These are phyloP conservation scores for Microtus richardsoni DNA, from an alignment of 2,113 vertebrate genomes.

Conservation along the genomic window DNA sequence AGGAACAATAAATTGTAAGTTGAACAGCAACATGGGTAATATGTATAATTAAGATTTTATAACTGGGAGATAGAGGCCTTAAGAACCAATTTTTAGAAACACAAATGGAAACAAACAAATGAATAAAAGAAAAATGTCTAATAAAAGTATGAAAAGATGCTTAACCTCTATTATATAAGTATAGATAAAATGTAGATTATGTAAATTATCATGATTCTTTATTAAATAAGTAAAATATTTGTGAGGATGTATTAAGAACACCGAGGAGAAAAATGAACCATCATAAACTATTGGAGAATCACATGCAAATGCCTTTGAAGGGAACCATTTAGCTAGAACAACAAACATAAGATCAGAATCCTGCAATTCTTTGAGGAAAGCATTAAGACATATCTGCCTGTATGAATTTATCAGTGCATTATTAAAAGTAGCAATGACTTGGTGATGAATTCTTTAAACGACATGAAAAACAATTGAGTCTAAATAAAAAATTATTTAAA, in stretches of 20 bases:
- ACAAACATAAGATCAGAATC: neutral
- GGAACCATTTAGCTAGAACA: neutral
- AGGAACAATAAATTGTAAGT: slow-evolving; percentile 18
- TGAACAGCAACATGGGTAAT: neutral
- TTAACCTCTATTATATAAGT: neutral
- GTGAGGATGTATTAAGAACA: neutral
- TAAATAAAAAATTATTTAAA: neutral
- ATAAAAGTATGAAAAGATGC: neutral
- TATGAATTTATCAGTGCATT: neutral
- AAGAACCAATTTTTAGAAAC: slow-evolving; percentile 15
- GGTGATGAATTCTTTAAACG: neutral
- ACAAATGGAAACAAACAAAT: neutral
- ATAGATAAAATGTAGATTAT: neutral
- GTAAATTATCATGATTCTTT: neutral
- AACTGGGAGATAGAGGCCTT: neutral
- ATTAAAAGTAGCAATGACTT: neutral
- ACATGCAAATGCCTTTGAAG: neutral
- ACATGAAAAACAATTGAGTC: neutral
- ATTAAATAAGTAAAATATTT: slow-evolving; percentile 19
- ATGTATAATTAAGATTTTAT: neutral
- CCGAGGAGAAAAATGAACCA: neutral
- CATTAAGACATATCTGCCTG: neutral
- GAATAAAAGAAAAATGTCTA: neutral
- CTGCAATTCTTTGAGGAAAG: neutral
- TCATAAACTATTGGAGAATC: neutral